phyloP scores from a whole-genome alignment of 2,797 vertebrate genomes.

The Macroramphosus scolopax region DNA sequence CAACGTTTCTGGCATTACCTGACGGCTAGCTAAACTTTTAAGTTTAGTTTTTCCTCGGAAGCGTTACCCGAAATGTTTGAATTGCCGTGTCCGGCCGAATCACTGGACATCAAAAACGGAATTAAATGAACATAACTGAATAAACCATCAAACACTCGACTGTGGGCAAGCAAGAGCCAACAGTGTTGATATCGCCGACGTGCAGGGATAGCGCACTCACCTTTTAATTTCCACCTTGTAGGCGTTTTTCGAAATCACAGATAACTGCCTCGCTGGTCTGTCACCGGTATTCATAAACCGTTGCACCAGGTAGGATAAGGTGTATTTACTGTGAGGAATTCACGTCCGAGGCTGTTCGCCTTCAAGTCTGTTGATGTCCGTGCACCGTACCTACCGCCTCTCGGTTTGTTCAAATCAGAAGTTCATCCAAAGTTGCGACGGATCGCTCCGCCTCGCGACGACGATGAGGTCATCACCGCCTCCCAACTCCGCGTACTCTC shows the following conservation, averaged over 20 bases:
- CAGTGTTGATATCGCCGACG: not conserved
- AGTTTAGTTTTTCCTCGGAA: constrained; percentile 16
- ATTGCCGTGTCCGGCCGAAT: not conserved
- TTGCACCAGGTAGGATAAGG: not conserved
- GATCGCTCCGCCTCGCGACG: constrained; percentile 74
- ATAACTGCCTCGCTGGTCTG: constrained; percentile 19
- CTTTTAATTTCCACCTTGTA: constrained; percentile 63
- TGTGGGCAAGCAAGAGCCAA: not conserved
- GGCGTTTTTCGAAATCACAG: constrained; percentile 14
- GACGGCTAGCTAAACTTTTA: constrained; percentile 54
- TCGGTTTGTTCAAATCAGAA: constrained; percentile 75
- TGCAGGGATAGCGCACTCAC: constrained; percentile 41
- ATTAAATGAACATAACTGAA: not conserved
- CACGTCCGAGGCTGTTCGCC: constrained; percentile 1
- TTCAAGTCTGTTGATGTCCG: constrained; percentile 20
- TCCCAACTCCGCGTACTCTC: constrained; percentile 37
- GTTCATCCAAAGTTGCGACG: constrained; percentile 80
- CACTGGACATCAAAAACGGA: not conserved
- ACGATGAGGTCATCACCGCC: constrained; percentile 70
- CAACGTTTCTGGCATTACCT: not conserved
- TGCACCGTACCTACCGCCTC: constrained; percentile 50
- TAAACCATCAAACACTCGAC: not conserved
- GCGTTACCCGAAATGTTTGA: not conserved
- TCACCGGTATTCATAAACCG: constrained; percentile 5
- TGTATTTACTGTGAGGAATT: constrained; percentile 1